A percentile compares a stretch with the other conserved stretches of the same genome.
Evolutionary conservation across 2,888 invertebrate species (phyloP).

Genomic region (Sminthurinus aureus): DNA sequence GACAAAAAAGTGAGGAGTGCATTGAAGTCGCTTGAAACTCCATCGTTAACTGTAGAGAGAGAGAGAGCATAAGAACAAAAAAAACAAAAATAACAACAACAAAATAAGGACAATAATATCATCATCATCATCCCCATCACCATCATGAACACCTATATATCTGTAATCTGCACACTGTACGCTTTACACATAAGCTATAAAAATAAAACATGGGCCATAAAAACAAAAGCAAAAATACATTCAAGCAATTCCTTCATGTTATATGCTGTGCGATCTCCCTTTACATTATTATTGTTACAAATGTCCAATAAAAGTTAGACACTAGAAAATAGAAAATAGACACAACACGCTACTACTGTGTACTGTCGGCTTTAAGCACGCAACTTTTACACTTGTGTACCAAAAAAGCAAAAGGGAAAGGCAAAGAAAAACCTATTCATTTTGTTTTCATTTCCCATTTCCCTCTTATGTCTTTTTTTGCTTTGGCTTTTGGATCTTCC

Average conservation of each 20-base stretch:
- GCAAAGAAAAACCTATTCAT: not conserved
- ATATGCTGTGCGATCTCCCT: too few species aligned
- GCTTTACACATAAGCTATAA: not conserved
- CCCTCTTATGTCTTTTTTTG: not conserved
- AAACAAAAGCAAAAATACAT: too few species aligned
- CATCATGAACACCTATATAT: not conserved
- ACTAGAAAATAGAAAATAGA: too few species aligned
- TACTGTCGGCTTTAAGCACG: too few species aligned
- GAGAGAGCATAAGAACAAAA: too few species aligned
- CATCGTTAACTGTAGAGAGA: slow-evolving; percentile 22
- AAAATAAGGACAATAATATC: too few species aligned
- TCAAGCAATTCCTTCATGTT: too few species aligned
- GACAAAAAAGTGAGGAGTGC: slow-evolving; percentile 45
- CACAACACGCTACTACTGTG: too few species aligned
- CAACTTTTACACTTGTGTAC: too few species aligned
- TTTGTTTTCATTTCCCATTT: not conserved
- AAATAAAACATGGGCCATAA: not conserved
- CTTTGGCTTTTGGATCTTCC: not conserved
- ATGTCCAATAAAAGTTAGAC: too few species aligned
- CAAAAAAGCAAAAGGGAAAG: not conserved
- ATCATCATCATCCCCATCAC: not conserved
- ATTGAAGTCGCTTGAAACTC: slow-evolving; percentile 39
- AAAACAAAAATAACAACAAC: too few species aligned
- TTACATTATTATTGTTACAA: too few species aligned
- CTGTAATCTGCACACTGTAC: not conserved